Percentiles rank a stretch among this genome's conserved stretches.
Evolutionary conservation across 2,888 invertebrate species (phyloP).

Genomic region (Dyspetes luteomarginatus): DNA sequence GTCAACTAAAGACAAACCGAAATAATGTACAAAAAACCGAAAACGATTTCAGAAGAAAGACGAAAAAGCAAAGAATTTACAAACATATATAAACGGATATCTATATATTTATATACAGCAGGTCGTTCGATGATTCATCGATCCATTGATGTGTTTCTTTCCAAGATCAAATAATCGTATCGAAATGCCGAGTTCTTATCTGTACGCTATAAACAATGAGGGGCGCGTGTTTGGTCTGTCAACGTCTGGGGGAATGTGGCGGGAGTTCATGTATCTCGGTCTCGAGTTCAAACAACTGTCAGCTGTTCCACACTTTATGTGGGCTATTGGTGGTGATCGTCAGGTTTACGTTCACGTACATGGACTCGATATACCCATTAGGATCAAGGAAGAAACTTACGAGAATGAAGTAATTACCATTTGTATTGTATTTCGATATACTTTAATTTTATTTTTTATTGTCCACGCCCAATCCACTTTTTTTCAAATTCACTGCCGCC

Average conservation of each 20-base stretch:
- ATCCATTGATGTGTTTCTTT: conserved; percentile 2
- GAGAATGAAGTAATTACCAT: conserved; percentile 90
- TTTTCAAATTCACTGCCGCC: not conserved
- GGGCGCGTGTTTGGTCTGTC: conserved; percentile 94
- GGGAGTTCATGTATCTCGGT: conserved; percentile 93
- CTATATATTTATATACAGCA: not conserved
- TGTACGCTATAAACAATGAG: conserved; percentile 94
- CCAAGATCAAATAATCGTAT: not conserved
- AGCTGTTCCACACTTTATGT: conserved; percentile 92
- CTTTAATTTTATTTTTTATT: too few species aligned
- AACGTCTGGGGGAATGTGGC: conserved; percentile 92
- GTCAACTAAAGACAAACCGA: too few species aligned
- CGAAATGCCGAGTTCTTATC: conserved; percentile 88
- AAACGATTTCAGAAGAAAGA: too few species aligned
- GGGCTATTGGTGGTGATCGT: conserved; percentile 97
- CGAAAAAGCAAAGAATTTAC: too few species aligned
- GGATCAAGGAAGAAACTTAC: conserved; percentile 94
- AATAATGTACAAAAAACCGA: too few species aligned
- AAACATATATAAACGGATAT: too few species aligned
- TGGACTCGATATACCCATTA: conserved; percentile 94
- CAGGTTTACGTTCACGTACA: conserved; percentile 97
- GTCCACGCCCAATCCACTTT: too few species aligned
- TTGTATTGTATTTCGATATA: not conserved
- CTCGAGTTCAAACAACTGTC: conserved; percentile 95
- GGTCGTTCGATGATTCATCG: not conserved